phyloP scores from a whole-genome alignment of 2,888 invertebrate genomes.

The Sphaerophoria taeniata region DNA sequence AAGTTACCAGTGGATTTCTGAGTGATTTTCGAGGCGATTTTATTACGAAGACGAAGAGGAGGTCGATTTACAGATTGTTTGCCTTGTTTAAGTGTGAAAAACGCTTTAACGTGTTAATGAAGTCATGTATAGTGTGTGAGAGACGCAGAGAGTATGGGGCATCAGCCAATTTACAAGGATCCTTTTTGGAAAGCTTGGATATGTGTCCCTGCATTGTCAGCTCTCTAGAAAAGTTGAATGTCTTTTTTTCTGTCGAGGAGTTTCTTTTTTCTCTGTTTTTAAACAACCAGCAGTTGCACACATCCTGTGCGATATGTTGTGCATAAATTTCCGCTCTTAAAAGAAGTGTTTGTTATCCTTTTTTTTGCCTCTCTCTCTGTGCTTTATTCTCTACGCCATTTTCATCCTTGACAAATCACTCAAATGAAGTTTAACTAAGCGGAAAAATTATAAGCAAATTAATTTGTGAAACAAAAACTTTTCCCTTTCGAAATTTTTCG shows the following conservation, averaged over 20 bases:
- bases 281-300: conserved; percentile 66
- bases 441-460: conserved; percentile 83
- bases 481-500: conserved; percentile 62
- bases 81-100: conserved; percentile 73
- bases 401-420: conserved; percentile 78
- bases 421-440: conserved; percentile 83
- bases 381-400: conserved; percentile 42
- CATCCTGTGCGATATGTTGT: conserved; percentile 66
- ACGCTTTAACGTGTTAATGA: conserved; percentile 73
- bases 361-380: background rate
- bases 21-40: conserved; percentile 70
- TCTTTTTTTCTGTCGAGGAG: conserved; percentile 4
- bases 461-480: conserved; percentile 81
- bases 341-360: conserved; percentile 63
- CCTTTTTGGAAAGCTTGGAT: conserved; percentile 3
- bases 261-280: conserved; percentile 7
- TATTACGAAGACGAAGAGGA: background rate
- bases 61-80: conserved; percentile 72
- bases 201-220: conserved; percentile 50
- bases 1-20: conserved; percentile 60
- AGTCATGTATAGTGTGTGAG: conserved; percentile 63
- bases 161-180: conserved; percentile 62
- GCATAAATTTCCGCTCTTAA: conserved; percentile 67
- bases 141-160: background rate
- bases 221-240: conserved; percentile 41